Evolutionary conservation across 2,888 invertebrate genomes (phyloP).

Genomic region (Volucella inanis): DNA sequence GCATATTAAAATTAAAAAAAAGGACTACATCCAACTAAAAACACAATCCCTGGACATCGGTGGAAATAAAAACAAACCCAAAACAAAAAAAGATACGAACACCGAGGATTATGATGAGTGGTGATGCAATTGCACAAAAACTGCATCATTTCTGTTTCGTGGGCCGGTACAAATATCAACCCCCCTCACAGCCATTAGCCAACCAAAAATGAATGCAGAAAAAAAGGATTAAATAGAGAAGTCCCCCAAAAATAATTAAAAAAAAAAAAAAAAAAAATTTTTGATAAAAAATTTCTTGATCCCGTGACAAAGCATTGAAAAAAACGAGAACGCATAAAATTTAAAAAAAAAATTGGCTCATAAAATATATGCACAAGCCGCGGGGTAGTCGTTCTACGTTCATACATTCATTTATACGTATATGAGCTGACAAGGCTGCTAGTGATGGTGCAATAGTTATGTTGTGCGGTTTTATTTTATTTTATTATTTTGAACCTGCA

Average conservation of each 20-base stretch:
- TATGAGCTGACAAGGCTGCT: not conserved
- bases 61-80: not conserved
- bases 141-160: constrained; percentile 67
- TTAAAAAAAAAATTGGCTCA: not conserved
- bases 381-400: no score
- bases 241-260: not conserved
- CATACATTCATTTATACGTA: constrained; percentile 2
- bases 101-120: constrained; percentile 66
- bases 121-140: constrained; percentile 73
- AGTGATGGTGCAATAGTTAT: constrained; percentile 12
- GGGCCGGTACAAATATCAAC: constrained; percentile 38
- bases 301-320: constrained; percentile 55
- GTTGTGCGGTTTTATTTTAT: constrained; percentile 17
- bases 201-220: constrained; percentile 47
- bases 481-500: constrained; percentile 38
- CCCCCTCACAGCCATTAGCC: constrained; percentile 36
- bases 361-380: constrained; percentile 1
- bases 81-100: constrained; percentile 13
- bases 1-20: constrained; percentile 64
- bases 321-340: constrained; percentile 14
- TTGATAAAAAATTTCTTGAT: constrained; percentile 26
- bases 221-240: constrained; percentile 41
- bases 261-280: no score
- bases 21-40: constrained; percentile 32
- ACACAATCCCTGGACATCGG: constrained; percentile 64